Conservation (phyloP, 2,888 invertebrate genomes). For the Octodonta nipae region DNA sequence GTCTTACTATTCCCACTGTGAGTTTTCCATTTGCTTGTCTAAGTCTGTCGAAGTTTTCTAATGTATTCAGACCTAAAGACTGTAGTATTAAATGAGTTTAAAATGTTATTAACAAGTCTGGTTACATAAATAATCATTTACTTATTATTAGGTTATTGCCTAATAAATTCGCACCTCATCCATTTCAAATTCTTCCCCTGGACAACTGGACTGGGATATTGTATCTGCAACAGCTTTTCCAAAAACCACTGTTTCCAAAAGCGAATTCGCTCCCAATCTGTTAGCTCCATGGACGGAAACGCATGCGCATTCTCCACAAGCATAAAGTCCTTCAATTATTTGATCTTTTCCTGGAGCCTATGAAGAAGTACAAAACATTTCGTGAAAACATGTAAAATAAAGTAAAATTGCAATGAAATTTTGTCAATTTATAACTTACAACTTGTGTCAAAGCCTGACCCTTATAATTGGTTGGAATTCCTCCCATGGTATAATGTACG, state of each 20-base stretch:
- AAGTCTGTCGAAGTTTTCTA: conserved; percentile 20
- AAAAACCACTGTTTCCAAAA: conserved; percentile 55
- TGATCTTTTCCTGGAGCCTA: conserved; percentile 28
- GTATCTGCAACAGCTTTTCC: conserved; percentile 52
- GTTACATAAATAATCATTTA: too few relatives aligned
- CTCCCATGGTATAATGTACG: conserved; percentile 61
- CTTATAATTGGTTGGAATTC: conserved; percentile 52
- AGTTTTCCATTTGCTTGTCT: conserved; percentile 16
- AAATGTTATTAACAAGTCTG: too few relatives aligned
- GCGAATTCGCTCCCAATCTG: conserved; percentile 53
- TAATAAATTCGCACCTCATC: too few relatives aligned
- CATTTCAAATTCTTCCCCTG: conserved; percentile 16
- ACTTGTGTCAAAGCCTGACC: conserved; percentile 42
- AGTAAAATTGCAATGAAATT: not conserved
- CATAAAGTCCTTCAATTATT: conserved; percentile 46
- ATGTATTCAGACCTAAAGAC: conserved; percentile 15
- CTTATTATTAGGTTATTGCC: too few relatives aligned
- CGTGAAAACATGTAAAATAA: not conserved
- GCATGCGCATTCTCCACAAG: conserved; percentile 50
- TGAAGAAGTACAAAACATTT: conserved; percentile 1
- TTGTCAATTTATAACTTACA: conserved; percentile 7
- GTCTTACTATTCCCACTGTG: conserved; percentile 49
- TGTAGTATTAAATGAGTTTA: conserved; percentile 7
- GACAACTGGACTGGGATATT: conserved; percentile 26
- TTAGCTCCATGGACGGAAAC: conserved; percentile 59